Conservation (phyloP, 2,113 vertebrate species). For the Corythornis vintsioides region DNA sequence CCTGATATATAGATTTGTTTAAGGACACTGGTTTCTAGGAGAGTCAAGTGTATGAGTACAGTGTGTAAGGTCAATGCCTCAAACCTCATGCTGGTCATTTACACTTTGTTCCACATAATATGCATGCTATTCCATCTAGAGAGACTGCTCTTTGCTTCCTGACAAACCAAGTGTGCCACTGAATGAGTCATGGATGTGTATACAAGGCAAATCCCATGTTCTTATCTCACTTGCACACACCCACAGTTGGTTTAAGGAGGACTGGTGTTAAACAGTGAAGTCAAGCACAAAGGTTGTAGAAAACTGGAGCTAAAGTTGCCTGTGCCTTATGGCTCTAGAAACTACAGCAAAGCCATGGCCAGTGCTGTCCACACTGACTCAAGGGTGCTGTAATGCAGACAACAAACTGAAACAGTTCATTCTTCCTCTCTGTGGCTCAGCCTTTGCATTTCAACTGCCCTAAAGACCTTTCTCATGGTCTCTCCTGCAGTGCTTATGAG, state of each 20-base stretch:
- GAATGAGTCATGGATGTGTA: slow-evolving; percentile 22
- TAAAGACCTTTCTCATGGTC: neutral
- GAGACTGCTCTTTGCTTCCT: neutral
- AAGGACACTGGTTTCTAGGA: neutral
- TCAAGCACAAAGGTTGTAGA: neutral
- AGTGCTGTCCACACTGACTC: neutral
- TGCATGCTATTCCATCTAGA: neutral
- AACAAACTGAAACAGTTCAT: neutral
- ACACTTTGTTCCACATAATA: neutral
- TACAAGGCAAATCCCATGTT: neutral
- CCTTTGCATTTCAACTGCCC: neutral
- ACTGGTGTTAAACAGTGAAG: neutral
- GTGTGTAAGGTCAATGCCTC: slow-evolving; percentile 1
- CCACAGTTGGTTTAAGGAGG: slow-evolving; percentile 20
- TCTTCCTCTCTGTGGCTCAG: neutral
- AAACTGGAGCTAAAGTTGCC: neutral
- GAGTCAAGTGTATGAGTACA: neutral
- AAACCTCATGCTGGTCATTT: fast-evolving
- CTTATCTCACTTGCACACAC: neutral
- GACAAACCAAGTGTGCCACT: neutral
- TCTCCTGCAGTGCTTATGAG: neutral
- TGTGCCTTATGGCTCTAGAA: neutral
- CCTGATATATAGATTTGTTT: neutral
- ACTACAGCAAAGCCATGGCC: neutral
- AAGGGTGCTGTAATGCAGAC: neutral